These are phyloP conservation scores for Sebastes nivosus DNA, from an alignment of 2,797 vertebrate genomes.

Conservation along the genomic window DNA sequence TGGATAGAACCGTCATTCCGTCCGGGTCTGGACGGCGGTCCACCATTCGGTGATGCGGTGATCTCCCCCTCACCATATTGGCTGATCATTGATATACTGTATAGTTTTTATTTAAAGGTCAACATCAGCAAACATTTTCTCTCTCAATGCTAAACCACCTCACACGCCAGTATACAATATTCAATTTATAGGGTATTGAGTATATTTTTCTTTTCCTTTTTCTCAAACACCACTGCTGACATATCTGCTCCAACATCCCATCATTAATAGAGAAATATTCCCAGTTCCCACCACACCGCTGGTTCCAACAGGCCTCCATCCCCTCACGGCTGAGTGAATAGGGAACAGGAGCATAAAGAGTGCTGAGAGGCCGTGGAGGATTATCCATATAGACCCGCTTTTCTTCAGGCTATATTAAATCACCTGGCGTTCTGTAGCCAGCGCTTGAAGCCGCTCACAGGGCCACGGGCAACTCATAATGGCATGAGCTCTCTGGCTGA, in stretches of 20 bases:
- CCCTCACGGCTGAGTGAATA: not conserved
- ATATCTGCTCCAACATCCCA: not conserved
- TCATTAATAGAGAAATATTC: slow-evolving; percentile 1
- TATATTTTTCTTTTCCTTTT: not conserved
- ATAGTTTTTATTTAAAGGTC: slow-evolving; percentile 1
- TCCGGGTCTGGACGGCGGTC: not conserved
- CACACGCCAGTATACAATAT: not conserved
- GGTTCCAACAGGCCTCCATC: not conserved
- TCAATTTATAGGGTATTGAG: not conserved
- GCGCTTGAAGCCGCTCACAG: slow-evolving; percentile 41
- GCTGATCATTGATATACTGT: not conserved
- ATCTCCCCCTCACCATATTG: not conserved
- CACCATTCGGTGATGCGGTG: not conserved
- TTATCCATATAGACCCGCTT: slow-evolving; percentile 42
- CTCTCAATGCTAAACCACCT: not conserved
- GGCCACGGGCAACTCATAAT: slow-evolving; percentile 62
- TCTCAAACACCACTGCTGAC: not conserved
- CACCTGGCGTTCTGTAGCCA: slow-evolving; percentile 50
- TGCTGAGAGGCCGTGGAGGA: slow-evolving; percentile 17
- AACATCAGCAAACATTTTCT: not conserved
- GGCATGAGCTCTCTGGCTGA: slow-evolving; percentile 45
- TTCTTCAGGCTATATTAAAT: slow-evolving; percentile 66
- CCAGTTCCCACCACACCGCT: not conserved
- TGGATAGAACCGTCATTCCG: not conserved
- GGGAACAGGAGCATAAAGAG: slow-evolving; percentile 30